Evolutionary conservation across 2,113 vertebrate genomes (phyloP), one percentile per base, ranked within the genome.

Genomic region (Sterrhoptilus dennistouni): DNA sequence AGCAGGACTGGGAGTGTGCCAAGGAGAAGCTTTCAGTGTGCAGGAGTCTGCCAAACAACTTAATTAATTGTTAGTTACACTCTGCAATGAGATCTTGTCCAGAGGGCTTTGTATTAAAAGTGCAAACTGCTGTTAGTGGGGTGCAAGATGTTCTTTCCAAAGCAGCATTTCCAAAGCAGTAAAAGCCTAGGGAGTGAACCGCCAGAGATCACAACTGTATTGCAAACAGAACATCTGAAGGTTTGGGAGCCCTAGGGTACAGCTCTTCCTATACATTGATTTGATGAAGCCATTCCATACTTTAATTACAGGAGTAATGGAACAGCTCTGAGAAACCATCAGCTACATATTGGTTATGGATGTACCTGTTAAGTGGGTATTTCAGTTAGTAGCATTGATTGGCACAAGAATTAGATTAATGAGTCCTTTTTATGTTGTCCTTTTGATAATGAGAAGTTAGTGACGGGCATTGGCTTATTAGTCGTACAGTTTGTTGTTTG

Each of bases 61-160:
- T 89, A 79, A 93, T 91, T 95, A 92, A 92, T 83, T 83, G 71
- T 72, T 86, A 76, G 52, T 64, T 92, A 27, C 31, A 40, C 25
- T 69, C 49, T 70, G 44, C 0, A 0, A 47, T 40, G 40, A 92
- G 71, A 70, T 79, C 53, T 75, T 40, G 72, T 54, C 85, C 61
- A 68, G 61, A 87, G 72, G 60, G 57, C 25, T 63, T 83, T 84
- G 77, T 59, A 77, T 91, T 84, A 45, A 33, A 87, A 86, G 45
- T 66, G 33, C 42, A 65, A 86, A 83, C 76, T 77, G 70, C 27
- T 92, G 4, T 65, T 83, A 80, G 59, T 14, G 33, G 42, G n/a
- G 44, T 57, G 36, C 52, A 82, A 74, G 53, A 65, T 54, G 66
- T 76, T 53, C 66, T 72, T 90, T 57, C 70, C 70, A 80, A 84